Conservation (phyloP, 2,113 vertebrate species). For the Caretta caretta region DNA sequence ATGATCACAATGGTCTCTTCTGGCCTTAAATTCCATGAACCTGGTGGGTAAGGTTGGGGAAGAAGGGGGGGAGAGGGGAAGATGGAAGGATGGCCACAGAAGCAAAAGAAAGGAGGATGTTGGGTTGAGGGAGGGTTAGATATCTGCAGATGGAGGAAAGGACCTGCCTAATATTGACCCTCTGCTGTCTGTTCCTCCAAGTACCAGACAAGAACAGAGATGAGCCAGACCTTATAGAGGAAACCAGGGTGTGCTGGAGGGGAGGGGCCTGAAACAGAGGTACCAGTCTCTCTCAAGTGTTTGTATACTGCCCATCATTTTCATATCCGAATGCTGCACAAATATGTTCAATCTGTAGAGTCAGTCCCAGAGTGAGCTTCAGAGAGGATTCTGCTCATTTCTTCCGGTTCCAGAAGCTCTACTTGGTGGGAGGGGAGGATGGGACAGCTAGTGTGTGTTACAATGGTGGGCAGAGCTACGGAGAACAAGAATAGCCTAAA, state of each 20-base stretch:
- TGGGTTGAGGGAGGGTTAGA: not conserved
- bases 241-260: not conserved
- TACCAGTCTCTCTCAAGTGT: not conserved
- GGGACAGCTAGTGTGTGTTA: not conserved
- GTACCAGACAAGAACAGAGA: not conserved
- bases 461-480: not conserved
- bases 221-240: not conserved
- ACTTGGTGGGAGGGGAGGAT: not conserved
- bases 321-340: not conserved
- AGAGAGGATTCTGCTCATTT: not conserved
- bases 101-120: not conserved
- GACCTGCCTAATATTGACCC: not conserved
- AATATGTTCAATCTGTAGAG: not conserved
- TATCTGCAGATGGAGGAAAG: not conserved
- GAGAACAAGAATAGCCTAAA: not conserved
- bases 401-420: not conserved
- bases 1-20: not conserved
- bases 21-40: not conserved
- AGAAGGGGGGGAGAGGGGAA: not conserved
- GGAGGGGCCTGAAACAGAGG: not conserved
- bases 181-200: not conserved
- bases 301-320: not conserved
- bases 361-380: not conserved
- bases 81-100: not conserved
- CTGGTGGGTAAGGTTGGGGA: not conserved